A percentile compares a stretch with the other conserved stretches of the same genome.
Evolutionary conservation across 2,797 vertebrate species (phyloP).

Genomic region (Eremophila alpestris): DNA sequence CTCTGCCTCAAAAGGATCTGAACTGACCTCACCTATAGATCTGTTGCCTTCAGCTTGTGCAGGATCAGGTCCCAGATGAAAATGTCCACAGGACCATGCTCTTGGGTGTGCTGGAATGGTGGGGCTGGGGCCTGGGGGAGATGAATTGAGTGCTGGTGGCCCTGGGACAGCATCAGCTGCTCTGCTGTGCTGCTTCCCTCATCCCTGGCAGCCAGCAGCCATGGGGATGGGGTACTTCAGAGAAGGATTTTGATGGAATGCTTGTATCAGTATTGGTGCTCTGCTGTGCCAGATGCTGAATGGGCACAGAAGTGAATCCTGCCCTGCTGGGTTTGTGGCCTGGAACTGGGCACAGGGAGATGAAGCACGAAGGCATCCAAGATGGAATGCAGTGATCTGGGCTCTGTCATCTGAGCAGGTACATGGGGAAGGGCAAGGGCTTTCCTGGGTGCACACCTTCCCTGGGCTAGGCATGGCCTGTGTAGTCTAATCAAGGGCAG

Average conservation of each 20-base stretch:
- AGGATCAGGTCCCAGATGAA: neutral
- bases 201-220: neutral
- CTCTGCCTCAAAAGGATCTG: neutral
- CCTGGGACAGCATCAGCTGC: neutral
- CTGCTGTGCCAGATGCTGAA: neutral
- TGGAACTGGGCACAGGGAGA: neutral
- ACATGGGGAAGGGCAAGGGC: neutral
- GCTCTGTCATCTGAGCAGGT: neutral
- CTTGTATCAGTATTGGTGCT: fast-evolving
- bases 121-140: neutral
- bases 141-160: too few relatives aligned
- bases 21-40: fast-evolving
- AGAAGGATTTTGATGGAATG: neutral
- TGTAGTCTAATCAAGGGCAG: neutral
- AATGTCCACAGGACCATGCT: neutral
- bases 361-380: neutral
- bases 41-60: neutral
- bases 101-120: fast-evolving
- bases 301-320: neutral
- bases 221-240: neutral
- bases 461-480: neutral
- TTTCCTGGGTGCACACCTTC: neutral
- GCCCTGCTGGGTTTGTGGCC: neutral
- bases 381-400: neutral
- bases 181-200: neutral